Evolutionary conservation across 2,888 invertebrate species (phyloP), one percentile per base, ranked within the genome.

Genomic region (Oscheius sp.): DNA sequence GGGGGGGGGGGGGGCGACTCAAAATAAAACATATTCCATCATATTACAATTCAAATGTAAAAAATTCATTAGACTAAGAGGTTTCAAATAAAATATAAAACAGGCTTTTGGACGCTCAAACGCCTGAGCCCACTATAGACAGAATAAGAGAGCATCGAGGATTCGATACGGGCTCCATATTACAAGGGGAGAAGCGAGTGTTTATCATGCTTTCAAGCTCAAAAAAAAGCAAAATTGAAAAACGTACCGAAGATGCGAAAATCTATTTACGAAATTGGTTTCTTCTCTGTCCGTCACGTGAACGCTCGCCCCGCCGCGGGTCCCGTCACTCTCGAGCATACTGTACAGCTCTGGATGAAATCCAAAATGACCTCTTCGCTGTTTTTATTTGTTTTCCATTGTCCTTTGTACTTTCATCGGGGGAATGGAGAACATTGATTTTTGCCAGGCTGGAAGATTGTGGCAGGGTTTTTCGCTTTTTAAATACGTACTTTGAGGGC

Each of bases 301-400:
- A 33, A 17, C 33, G 33, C 17, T 32, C 32, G 12, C 54, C 33
- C n/a, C 17, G 8, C 33, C n/a, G 20, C 17, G 20, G 54, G 33
- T 54, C 54, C 33, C 17, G 33, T 2, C 54, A 3, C 32, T 32
- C 14, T 17, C 17, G 33, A 1, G 22, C n/a, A n/a, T 54, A 54
- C 54, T n/a, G 33, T 54, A n/a, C 20, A 6, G 6, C 17, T 54
- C 20, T 54, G 54, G 20, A 32, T 54, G 32, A 49, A 49, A n/a
- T 26, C 33, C 36, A 12, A 14, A 30, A 6, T 33, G 33, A 54
- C 17, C 54, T n/a, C 54, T 9, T 5, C 32, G n/a, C 20, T 51
- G 20, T 54, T 54, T 54, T 54, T 54, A 36, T 54, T 54, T 54
- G 54, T 54, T 54, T 30, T 33, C 20, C 14, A 12, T 33, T 32